These are phyloP conservation scores for Torymus texanus DNA, from an alignment of 2,888 invertebrate genomes.

Conservation along the genomic window DNA sequence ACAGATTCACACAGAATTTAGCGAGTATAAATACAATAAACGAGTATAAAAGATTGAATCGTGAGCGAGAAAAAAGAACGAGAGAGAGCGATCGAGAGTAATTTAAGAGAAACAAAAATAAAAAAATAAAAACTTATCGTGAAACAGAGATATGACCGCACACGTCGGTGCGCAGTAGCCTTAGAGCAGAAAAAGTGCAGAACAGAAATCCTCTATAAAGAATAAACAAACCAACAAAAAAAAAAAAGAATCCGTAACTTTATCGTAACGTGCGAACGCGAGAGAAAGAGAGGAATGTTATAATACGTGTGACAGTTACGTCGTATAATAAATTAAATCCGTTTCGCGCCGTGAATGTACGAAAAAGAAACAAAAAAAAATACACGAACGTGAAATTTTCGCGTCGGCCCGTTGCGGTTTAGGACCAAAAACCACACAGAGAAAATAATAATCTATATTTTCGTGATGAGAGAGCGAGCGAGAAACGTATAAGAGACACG, in stretches of 20 bases:
- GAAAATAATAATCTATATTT: slow-evolving; percentile 51
- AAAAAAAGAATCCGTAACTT: background rate
- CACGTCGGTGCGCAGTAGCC: slow-evolving; percentile 40
- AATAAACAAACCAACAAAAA: too few relatives aligned
- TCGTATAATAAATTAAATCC: too few relatives aligned
- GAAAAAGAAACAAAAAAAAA: background rate
- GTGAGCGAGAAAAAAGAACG: background rate
- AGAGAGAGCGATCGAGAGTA: slow-evolving; percentile 2
- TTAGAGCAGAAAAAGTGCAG: slow-evolving; percentile 32
- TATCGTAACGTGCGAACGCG: too few relatives aligned
- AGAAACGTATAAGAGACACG: slow-evolving; percentile 3
- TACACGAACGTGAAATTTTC: slow-evolving; percentile 12
- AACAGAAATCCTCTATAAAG: slow-evolving; percentile 23
- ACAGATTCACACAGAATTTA: slow-evolving; percentile 9
- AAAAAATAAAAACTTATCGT: background rate
- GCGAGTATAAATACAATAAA: slow-evolving; percentile 18
- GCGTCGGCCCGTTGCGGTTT: slow-evolving; percentile 12
- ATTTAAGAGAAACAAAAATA: background rate
- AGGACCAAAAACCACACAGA: slow-evolving; percentile 43
- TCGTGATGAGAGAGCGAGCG: slow-evolving; percentile 24
- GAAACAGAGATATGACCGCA: slow-evolving; percentile 4
- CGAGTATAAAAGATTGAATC: slow-evolving; percentile 9
- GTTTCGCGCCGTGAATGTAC: background rate
- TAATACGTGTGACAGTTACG: too few relatives aligned
- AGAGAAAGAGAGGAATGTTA: too few relatives aligned